Conservation (phyloP, 2,888 invertebrate species). For the Acanthoscelides obtectus region DNA sequence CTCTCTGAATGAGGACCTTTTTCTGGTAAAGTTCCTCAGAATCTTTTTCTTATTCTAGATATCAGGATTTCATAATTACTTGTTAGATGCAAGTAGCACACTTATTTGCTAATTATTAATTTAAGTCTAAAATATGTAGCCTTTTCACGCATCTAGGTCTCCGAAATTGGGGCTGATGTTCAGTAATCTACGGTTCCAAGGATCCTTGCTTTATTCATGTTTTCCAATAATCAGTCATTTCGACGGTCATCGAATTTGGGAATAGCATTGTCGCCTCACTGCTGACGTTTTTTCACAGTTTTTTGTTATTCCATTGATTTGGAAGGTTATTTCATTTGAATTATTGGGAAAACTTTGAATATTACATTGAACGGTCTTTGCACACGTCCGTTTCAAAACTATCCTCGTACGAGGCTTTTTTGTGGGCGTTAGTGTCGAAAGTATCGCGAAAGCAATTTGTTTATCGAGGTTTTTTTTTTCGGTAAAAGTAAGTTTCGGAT, state of each 20-base stretch:
- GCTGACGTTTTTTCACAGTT: background rate
- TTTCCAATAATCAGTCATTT: no score
- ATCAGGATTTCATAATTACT: no score
- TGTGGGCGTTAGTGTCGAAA: background rate
- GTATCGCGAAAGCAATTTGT: background rate
- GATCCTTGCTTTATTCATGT: no score
- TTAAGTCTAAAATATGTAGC: no score
- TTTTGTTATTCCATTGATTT: background rate
- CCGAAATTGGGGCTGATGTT: no score
- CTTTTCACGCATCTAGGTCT: no score
- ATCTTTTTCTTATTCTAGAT: no score
- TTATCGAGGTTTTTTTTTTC: background rate
- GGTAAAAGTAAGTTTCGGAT: background rate
- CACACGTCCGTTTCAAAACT: background rate
- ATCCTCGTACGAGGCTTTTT: background rate
- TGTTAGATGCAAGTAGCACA: no score
- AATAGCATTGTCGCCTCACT: background rate
- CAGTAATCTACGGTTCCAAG: no score
- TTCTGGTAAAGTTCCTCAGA: no score
- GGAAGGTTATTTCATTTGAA: background rate
- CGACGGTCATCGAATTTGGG: background rate
- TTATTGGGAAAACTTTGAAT: background rate
- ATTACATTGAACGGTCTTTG: background rate
- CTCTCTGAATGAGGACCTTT: no score
- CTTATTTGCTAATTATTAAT: no score